Evolutionary conservation across 2,888 invertebrate genomes (phyloP).

Genomic region (Eilema depressum): DNA sequence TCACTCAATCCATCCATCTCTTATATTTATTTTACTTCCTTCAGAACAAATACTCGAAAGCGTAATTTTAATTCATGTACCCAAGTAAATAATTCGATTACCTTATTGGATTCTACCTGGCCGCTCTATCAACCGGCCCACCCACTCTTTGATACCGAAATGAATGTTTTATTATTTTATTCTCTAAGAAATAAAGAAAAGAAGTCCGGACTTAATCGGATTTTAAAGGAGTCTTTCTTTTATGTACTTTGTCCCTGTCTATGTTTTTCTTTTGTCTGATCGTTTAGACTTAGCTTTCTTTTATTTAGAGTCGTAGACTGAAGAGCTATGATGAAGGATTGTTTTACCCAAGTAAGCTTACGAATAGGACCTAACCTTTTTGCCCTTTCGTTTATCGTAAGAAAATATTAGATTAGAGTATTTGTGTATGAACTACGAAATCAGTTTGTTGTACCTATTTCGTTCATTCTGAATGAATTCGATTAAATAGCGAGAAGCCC

Average conservation of each 20-base stretch:
- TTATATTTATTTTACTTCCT: too few species aligned
- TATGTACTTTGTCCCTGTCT: slow-evolving; percentile 33
- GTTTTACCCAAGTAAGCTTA: too few species aligned
- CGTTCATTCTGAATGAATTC: too few species aligned
- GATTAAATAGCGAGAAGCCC: too few species aligned
- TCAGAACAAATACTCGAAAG: too few species aligned
- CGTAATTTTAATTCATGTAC: slow-evolving; percentile 1
- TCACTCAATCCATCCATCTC: too few species aligned
- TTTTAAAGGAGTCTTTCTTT: slow-evolving; percentile 42
- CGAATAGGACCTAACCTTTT: too few species aligned
- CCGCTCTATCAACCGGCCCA: slow-evolving; percentile 18
- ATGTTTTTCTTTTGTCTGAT: slow-evolving; percentile 2
- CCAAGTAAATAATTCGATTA: slow-evolving; percentile 15
- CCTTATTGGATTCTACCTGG: slow-evolving; percentile 23
- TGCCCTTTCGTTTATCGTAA: too few species aligned
- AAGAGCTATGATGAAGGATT: not conserved
- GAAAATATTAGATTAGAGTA: too few species aligned
- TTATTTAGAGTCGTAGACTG: not conserved
- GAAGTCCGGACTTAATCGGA: slow-evolving; percentile 45
- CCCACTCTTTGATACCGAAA: slow-evolving; percentile 31
- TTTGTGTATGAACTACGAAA: too few species aligned
- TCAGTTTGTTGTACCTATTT: too few species aligned
- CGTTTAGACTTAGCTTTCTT: not conserved
- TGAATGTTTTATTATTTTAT: slow-evolving; percentile 33
- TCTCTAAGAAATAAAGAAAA: slow-evolving; percentile 25